A percentile compares a stretch with the other conserved stretches of the same genome.
Conservation (phyloP, 2,888 invertebrate species). For the Eudasyphora cyanicolor region DNA sequence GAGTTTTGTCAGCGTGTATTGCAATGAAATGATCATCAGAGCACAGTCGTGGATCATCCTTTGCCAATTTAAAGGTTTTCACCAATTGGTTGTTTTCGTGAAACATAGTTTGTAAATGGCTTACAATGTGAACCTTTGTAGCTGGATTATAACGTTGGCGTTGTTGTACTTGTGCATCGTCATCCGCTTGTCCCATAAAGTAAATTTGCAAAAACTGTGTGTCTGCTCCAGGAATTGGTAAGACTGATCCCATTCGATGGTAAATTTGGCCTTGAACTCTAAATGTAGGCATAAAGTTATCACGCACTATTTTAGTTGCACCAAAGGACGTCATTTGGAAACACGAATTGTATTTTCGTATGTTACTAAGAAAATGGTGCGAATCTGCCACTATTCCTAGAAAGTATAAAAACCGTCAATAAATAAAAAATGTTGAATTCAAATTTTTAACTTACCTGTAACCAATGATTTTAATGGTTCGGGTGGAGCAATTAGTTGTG, state of each 20-base stretch:
- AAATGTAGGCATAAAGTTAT: constrained; percentile 42
- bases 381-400: not conserved
- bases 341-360: constrained; percentile 38
- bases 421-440: too few relatives aligned
- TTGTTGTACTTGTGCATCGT: constrained; percentile 17
- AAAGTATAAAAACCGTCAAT: not conserved
- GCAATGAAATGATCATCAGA: constrained; percentile 72
- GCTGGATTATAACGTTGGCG: not conserved
- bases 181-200: constrained; percentile 41
- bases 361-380: constrained; percentile 1
- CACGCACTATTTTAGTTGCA: constrained; percentile 20
- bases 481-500: not conserved
- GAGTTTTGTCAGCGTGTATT: constrained; percentile 74
- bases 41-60: constrained; percentile 69
- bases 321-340: constrained; percentile 47
- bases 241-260: constrained; percentile 28
- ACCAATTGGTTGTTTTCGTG: too few relatives aligned
- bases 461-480: not conserved
- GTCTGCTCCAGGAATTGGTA: constrained; percentile 6
- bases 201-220: constrained; percentile 47
- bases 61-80: constrained; percentile 72
- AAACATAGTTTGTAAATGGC: constrained; percentile 53
- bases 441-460: too few relatives aligned
- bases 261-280: constrained; percentile 40
- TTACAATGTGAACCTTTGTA: constrained; percentile 4